Conservation (phyloP, 2,113 vertebrate species). For the Meleagris gallopavo region DNA sequence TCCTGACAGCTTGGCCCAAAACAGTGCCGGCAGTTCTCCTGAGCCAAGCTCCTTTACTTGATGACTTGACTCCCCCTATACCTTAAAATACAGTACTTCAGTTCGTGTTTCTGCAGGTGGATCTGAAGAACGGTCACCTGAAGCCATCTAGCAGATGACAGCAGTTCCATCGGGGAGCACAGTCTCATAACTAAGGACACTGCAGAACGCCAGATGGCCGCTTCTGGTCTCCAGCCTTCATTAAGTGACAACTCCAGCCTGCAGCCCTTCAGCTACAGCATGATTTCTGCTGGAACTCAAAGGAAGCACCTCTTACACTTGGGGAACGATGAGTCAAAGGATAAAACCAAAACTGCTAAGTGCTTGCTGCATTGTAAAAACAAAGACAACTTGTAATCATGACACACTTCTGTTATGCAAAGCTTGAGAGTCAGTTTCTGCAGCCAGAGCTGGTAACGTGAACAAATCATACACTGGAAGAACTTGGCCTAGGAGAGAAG, state of each 20-base stretch:
- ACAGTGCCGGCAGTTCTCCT: constrained; percentile 4
- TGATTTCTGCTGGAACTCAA: background rate
- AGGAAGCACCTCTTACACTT: accelerated
- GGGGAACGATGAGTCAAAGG: background rate
- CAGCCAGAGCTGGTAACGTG: background rate
- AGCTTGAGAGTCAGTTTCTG: background rate
- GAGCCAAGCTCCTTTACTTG: background rate
- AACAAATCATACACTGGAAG: background rate
- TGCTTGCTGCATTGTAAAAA: background rate
- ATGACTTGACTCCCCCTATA: background rate
- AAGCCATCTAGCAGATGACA: background rate
- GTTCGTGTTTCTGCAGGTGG: background rate
- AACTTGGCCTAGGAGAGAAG: background rate
- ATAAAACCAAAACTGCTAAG: background rate
- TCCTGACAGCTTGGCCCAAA: constrained; percentile 9
- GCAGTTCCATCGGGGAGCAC: background rate
- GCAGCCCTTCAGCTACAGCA: background rate
- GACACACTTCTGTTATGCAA: background rate
- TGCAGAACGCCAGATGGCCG: accelerated
- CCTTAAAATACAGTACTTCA: background rate
- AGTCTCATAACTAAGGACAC: background rate
- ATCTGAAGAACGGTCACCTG: background rate
- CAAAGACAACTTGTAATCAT: background rate
- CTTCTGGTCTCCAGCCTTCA: background rate
- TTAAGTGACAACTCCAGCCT: background rate